phyloP scores from a whole-genome alignment of 2,113 vertebrate genomes.

The Muntiacus reevesi region DNA sequence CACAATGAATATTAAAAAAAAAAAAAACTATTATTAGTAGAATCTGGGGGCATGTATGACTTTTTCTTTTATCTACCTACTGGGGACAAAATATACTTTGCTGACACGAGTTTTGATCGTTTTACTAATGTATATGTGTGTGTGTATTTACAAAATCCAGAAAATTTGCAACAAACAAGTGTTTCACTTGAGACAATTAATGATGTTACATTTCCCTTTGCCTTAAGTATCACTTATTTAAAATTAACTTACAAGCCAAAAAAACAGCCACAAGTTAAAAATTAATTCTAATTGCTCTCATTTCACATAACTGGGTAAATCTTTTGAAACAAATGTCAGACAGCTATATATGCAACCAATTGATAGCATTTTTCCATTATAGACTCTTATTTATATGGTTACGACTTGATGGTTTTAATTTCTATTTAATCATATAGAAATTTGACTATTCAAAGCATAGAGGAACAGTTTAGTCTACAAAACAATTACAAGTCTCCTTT shows the following conservation, averaged over 20 bases:
- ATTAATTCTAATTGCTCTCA: conserved; percentile 70
- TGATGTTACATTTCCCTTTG: conserved; percentile 72
- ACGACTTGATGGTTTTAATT: conserved; percentile 69
- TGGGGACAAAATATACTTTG: conserved; percentile 11
- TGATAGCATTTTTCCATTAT: conserved; percentile 60
- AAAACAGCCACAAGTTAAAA: conserved; percentile 69
- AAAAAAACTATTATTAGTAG: neutral
- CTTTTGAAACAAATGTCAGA: conserved; percentile 64
- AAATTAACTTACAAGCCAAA: conserved; percentile 66
- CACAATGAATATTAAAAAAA: neutral
- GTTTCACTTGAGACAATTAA: conserved; percentile 56
- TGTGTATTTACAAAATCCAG: conserved; percentile 20
- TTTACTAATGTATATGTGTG: neutral
- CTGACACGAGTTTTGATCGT: neutral
- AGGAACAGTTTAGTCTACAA: conserved; percentile 45
- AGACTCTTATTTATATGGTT: conserved; percentile 64
- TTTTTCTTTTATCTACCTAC: neutral
- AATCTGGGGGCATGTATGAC: conserved; percentile 13
- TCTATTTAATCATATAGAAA: conserved; percentile 61
- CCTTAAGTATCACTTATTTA: conserved; percentile 71
- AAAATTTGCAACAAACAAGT: conserved; percentile 25
- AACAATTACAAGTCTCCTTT: neutral
- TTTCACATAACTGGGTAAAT: conserved; percentile 71
- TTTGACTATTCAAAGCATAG: conserved; percentile 36
- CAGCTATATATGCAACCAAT: conserved; percentile 63